Conservation (phyloP, 1,140 invertebrate species). For the Halyomorpha halys region DNA sequence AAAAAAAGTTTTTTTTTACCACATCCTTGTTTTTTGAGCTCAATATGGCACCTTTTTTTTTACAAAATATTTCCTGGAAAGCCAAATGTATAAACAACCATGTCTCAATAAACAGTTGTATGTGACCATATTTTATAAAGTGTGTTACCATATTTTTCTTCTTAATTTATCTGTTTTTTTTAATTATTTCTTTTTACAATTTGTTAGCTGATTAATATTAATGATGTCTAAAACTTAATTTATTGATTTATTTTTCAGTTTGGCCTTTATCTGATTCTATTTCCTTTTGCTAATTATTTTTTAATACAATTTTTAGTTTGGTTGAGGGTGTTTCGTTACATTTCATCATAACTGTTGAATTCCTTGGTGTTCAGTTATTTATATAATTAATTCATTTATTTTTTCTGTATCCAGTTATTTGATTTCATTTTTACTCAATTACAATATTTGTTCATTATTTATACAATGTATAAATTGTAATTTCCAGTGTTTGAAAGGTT, state of each 20-base stretch:
- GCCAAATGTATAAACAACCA: slow-evolving; percentile 35
- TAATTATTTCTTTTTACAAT: background rate
- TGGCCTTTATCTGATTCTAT: background rate
- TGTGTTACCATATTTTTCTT: slow-evolving; percentile 6
- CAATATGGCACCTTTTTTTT: slow-evolving; percentile 26
- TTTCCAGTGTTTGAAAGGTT: no score
- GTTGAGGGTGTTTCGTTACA: no score
- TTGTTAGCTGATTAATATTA: slow-evolving; percentile 8
- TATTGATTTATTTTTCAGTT: background rate
- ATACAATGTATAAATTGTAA: no score
- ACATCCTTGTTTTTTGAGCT: slow-evolving; percentile 27
- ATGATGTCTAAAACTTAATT: background rate
- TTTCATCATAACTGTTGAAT: no score
- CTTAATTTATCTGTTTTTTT: background rate
- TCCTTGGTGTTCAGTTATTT: no score
- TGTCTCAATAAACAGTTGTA: slow-evolving; percentile 60
- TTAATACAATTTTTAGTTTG: no score
- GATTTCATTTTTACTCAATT: no score
- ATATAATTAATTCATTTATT: no score
- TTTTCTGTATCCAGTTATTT: no score
- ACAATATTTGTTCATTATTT: no score
- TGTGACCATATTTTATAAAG: slow-evolving; percentile 40
- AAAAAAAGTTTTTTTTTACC: slow-evolving; percentile 23
- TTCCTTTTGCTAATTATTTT: background rate
- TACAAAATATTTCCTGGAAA: slow-evolving; percentile 24